phyloP scores from a whole-genome alignment of 2,797 vertebrate species.

The Leucoraja ocellata region DNA sequence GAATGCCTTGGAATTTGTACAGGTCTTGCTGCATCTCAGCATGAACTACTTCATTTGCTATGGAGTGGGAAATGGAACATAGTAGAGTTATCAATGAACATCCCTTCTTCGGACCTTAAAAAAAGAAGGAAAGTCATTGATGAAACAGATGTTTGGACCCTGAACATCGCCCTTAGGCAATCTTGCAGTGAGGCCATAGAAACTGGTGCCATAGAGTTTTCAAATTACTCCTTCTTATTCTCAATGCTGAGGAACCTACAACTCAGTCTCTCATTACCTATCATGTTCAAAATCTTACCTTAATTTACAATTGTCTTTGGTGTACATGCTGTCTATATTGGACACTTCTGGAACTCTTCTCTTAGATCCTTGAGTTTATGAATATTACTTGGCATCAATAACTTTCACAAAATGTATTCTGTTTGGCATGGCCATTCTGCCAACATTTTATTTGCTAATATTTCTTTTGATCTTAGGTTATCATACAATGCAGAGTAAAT shows the following conservation, averaged over 20 bases:
- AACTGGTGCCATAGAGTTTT: not conserved
- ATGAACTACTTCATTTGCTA: too few species aligned
- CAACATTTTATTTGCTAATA: not conserved
- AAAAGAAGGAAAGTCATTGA: too few species aligned
- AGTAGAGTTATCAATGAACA: too few species aligned
- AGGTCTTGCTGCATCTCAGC: too few species aligned
- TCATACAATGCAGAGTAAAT: slow-evolving; percentile 40
- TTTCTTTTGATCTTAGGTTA: slow-evolving; percentile 39
- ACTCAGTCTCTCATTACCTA: not conserved
- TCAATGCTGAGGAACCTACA: not conserved
- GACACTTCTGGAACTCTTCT: not conserved
- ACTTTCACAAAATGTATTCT: not conserved
- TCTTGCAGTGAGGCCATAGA: not conserved
- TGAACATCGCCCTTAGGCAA: too few species aligned
- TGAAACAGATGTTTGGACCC: too few species aligned
- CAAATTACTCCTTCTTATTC: not conserved
- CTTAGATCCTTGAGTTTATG: not conserved
- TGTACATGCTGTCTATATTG: not conserved
- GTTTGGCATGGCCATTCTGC: not conserved
- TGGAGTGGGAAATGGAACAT: too few species aligned
- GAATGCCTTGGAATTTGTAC: too few species aligned
- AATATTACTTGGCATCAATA: not conserved
- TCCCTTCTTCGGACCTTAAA: too few species aligned
- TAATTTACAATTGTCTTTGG: not conserved
- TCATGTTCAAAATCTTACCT: not conserved